Conservation (phyloP, 2,888 invertebrate species). For the Steinernema scapterisci region DNA sequence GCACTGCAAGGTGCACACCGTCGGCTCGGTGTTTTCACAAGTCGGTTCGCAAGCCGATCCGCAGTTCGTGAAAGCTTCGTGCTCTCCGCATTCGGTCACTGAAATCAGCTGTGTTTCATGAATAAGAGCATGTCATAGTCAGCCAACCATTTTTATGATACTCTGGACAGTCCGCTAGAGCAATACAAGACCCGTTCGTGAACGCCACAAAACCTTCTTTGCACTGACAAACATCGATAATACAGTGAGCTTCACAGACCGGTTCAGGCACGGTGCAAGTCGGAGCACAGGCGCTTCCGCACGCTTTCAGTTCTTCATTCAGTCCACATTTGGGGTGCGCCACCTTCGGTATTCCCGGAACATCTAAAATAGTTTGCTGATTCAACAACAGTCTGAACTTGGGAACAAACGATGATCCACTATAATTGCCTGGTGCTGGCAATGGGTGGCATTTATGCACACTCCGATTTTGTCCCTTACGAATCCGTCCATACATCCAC, state of each 20-base stretch:
- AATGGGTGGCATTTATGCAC: slow-evolving; percentile 27
- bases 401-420: not conserved
- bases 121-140: not conserved
- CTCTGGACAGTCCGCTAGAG: slow-evolving; percentile 1
- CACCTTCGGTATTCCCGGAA: not conserved
- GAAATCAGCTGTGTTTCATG: not conserved
- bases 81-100: not conserved
- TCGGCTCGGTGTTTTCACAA: slow-evolving; percentile 30
- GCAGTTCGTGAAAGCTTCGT: slow-evolving; percentile 26
- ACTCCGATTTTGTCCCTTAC: slow-evolving; percentile 20
- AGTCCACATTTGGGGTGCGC: slow-evolving; percentile 11
- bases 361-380: not conserved
- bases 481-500: slow-evolving; percentile 36
- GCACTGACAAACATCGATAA: slow-evolving; percentile 22
- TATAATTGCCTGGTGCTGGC: not conserved
- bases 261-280: slow-evolving; percentile 20
- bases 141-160: not conserved
- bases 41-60: slow-evolving; percentile 31
- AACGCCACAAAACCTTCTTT: slow-evolving; percentile 27
- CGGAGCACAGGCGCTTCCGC: slow-evolving; percentile 25
- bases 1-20: slow-evolving; percentile 34
- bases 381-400: not conserved
- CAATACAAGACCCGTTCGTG: slow-evolving; percentile 13
- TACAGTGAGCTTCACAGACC: slow-evolving; percentile 9
- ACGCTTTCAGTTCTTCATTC: slow-evolving; percentile 27